A percentile compares a stretch with the other conserved stretches of the same genome.
Conservation (phyloP, 2,888 invertebrate species). For the Oithona nana region DNA sequence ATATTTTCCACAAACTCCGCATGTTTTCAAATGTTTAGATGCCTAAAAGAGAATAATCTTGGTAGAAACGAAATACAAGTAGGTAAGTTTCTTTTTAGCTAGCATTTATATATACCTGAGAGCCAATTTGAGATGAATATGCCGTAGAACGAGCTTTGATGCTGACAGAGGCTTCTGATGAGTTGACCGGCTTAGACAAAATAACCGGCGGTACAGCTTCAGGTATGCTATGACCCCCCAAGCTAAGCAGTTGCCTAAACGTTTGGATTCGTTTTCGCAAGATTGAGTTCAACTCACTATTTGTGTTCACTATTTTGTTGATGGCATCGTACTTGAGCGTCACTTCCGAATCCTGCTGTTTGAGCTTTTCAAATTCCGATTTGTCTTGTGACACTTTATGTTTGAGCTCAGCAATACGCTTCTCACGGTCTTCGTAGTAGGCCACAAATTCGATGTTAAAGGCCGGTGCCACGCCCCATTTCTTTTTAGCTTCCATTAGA, state of each 20-base stretch:
- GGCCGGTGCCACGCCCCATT: conserved; percentile 13
- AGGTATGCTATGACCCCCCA: neutral
- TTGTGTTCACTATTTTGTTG: neutral
- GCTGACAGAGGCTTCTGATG: neutral
- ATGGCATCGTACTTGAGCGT: neutral
- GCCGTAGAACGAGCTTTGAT: neutral
- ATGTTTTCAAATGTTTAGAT: conserved; percentile 6
- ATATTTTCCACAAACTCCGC: conserved; percentile 65
- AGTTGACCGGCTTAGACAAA: neutral
- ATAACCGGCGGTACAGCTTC: neutral
- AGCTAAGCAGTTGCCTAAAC: neutral
- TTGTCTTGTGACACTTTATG: neutral
- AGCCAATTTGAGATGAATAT: neutral
- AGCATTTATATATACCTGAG: too few species aligned
- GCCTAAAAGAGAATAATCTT: neutral
- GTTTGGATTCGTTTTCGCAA: neutral
- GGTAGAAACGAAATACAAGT: too few species aligned
- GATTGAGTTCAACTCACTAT: neutral
- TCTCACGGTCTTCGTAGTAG: conserved; percentile 14
- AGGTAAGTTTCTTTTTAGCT: too few species aligned
- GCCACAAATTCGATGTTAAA: conserved; percentile 15
- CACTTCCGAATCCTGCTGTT: neutral
- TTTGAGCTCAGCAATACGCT: neutral
- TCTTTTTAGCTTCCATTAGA: conserved; percentile 9
- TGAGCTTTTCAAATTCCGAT: neutral